Conservation (phyloP, 2,888 invertebrate species). For the Lasioglossum zephyrum region DNA sequence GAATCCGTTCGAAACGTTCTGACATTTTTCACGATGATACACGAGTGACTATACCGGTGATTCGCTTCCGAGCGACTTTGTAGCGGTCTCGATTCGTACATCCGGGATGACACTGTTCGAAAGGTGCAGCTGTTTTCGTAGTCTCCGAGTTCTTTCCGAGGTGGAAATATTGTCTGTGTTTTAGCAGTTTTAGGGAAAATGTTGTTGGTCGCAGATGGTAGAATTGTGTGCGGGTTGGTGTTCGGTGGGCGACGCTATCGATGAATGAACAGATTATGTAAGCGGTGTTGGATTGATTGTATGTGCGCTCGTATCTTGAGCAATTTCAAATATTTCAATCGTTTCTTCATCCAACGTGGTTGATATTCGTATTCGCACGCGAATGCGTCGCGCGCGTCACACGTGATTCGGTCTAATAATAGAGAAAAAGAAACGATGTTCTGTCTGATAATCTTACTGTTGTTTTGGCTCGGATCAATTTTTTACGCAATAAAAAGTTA, state of each 20-base stretch:
- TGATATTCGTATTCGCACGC: slow-evolving; percentile 12
- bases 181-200: not conserved
- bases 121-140: not conserved
- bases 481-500: too few relatives aligned
- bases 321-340: slow-evolving; percentile 26
- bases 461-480: not conserved
- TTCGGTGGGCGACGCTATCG: slow-evolving; percentile 36
- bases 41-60: not conserved
- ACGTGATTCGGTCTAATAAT: not conserved
- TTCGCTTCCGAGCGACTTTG: slow-evolving; percentile 22
- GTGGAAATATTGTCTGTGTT: not conserved
- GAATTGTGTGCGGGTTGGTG: slow-evolving; percentile 3
- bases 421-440: not conserved
- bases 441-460: not conserved
- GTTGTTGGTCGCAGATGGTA: slow-evolving; percentile 40
- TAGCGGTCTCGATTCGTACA: slow-evolving; percentile 39
- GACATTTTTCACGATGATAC: not conserved
- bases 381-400: not conserved
- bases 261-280: slow-evolving; percentile 56
- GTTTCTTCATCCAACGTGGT: not conserved
- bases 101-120: slow-evolving; percentile 35
- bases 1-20: not conserved
- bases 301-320: not conserved
- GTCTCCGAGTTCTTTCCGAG: not conserved
- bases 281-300: slow-evolving; percentile 5